Conservation (phyloP, 1,140 invertebrate species). For the Macrosteles quadrilineatus region DNA sequence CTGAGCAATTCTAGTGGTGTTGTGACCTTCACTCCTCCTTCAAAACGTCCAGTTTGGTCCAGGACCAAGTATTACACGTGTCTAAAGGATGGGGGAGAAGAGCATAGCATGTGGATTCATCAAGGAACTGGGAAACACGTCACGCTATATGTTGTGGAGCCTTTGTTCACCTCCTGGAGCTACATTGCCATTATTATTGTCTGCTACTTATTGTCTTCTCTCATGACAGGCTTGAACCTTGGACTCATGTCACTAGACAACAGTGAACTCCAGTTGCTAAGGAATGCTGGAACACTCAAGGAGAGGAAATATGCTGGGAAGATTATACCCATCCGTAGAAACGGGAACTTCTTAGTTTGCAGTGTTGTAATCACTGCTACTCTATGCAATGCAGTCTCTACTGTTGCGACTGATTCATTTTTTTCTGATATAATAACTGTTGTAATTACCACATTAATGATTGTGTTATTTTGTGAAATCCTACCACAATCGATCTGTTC, state of each 20-base stretch:
- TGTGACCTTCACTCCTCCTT: no score
- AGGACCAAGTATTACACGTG: no score
- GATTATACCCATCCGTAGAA: slow-evolving; percentile 56
- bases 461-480: slow-evolving; percentile 67
- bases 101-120: no score
- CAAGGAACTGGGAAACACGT: no score
- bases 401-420: slow-evolving; percentile 62
- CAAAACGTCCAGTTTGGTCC: no score
- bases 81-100: no score
- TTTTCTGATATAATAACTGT: slow-evolving; percentile 57
- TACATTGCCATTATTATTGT: slow-evolving; percentile 3
- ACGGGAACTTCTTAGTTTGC: slow-evolving; percentile 65
- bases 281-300: slow-evolving; percentile 46
- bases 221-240: slow-evolving; percentile 62
- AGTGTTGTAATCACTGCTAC: slow-evolving; percentile 54
- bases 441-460: slow-evolving; percentile 55
- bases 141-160: no score
- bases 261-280: slow-evolving; percentile 58
- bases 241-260: slow-evolving; percentile 64
- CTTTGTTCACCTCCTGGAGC: no score
- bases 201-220: slow-evolving; percentile 43
- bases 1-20: no score
- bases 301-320: slow-evolving; percentile 52
- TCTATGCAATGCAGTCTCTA: slow-evolving; percentile 63
- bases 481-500: slow-evolving; percentile 63